Percentiles rank a stretch among this genome's conserved stretches.
Conservation (phyloP, 2,888 invertebrate genomes). For the Sarcophaga rosellei region DNA sequence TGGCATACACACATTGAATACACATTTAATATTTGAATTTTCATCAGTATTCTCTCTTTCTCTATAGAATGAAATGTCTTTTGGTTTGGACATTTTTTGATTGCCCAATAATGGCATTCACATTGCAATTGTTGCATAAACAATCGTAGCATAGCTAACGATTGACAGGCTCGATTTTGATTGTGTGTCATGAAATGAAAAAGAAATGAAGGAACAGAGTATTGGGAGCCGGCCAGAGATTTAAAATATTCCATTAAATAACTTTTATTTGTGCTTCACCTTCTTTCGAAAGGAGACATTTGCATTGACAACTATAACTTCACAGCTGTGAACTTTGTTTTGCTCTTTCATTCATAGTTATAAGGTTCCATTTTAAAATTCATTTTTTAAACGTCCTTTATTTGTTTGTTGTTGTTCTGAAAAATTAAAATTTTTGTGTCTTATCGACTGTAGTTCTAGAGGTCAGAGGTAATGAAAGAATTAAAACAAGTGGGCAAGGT, state of each 20-base stretch:
- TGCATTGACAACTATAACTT: background rate
- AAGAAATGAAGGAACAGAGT: too few relatives aligned
- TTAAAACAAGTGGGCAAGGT: too few relatives aligned
- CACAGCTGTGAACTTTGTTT: background rate
- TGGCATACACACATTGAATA: constrained; percentile 21
- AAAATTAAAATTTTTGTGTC: background rate
- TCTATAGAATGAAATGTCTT: constrained; percentile 37
- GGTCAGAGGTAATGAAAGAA: too few relatives aligned
- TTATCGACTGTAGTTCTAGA: background rate
- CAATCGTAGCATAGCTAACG: too few relatives aligned
- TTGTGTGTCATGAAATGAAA: too few relatives aligned
- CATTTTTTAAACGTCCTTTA: constrained; percentile 29
- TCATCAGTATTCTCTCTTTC: constrained; percentile 7
- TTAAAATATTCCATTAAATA: too few relatives aligned
- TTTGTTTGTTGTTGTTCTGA: background rate
- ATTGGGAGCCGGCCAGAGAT: too few relatives aligned
- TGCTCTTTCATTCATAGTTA: background rate
- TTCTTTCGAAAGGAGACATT: too few relatives aligned
- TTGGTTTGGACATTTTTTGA: background rate
- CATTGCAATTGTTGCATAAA: too few relatives aligned
- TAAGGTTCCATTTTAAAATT: constrained; percentile 33
- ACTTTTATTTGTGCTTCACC: too few relatives aligned
- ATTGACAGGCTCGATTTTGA: too few relatives aligned
- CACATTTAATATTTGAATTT: constrained; percentile 42
- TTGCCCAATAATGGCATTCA: background rate